Evolutionary conservation across 2,113 vertebrate species (phyloP), one percentile per base, ranked within the genome.

Genomic region (Nothoprocta perdicaria): DNA sequence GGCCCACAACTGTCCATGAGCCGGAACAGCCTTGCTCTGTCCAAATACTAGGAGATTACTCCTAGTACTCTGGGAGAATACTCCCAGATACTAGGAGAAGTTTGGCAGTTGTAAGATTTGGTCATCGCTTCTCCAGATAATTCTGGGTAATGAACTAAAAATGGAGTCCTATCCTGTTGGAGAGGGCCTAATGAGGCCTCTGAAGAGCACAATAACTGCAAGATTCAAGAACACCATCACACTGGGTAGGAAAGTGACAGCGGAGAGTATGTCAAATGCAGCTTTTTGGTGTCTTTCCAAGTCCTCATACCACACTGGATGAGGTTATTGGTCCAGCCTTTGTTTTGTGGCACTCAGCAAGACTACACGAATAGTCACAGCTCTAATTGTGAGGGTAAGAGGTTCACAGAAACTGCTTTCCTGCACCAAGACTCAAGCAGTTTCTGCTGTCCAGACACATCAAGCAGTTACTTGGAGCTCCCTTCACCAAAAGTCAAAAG

Each of bases 361-460:
- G 22, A 3, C 3, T 14, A 74, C 23, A n/a, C 45, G 26, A 40
- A 3, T 4, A 3, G 14, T 33, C 3, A 0, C 9, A 10, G 4
- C 14, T 69, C 31, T 17, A 10, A 6, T 19, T 13, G 65, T 29
- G 41, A 29, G 46, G 69, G 18, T 61, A 4, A 0, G 1, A 43
- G 1, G 3, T 31, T 9, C 7, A 0, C 3, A 0, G n/a, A 65
- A 15, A 2, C 15, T 4, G 3, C 53, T 68, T 31, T n/a, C 10
- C 21, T 33, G 40, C 50, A 2, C 13, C 40, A 67, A 35, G 53
- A 24, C 62, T 27, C 0, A 0, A 50, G 27, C 10, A 6, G 3
- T 4, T 21, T 33, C 0, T 0, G 15, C 12, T 62, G 12, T 52
- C 0, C 0, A 58, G 23, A 24, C 1, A 9, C 24, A 23, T 48